Percentiles rank a stretch among this genome's conserved stretches.
Evolutionary conservation across 2,888 invertebrate species (phyloP).

Genomic region (Rhaphigaster nebulosa): DNA sequence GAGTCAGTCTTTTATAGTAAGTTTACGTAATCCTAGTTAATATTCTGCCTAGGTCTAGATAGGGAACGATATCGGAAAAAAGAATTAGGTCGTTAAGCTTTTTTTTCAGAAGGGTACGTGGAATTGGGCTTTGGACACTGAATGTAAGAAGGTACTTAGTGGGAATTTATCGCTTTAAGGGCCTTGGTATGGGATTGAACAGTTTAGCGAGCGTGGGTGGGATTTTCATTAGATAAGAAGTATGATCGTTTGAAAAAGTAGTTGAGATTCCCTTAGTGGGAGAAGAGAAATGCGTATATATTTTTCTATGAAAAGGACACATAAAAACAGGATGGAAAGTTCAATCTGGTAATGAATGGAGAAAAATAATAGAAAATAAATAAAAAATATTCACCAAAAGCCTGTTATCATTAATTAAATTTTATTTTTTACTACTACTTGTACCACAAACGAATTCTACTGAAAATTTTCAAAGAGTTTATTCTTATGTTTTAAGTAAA

Average conservation of each 20-base stretch:
- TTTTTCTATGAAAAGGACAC: no score
- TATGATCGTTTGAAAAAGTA: neutral
- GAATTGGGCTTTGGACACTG: neutral
- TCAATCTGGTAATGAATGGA: no score
- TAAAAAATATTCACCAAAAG: no score
- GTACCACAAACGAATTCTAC: no score
- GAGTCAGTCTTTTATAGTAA: neutral
- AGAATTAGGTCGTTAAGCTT: neutral
- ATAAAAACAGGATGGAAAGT: no score
- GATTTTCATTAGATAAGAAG: neutral
- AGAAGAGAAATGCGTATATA: no score
- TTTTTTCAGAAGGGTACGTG: neutral
- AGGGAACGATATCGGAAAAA: neutral
- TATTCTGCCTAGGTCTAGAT: neutral
- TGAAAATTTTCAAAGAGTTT: no score
- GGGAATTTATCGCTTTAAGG: neutral
- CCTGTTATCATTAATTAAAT: no score
- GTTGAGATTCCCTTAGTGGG: no score
- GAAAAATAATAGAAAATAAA: no score
- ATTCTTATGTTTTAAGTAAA: no score
- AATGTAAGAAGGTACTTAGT: conserved; percentile 7
- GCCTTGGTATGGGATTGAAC: neutral
- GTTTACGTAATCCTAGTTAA: neutral
- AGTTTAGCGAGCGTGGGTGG: neutral
- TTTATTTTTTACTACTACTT: no score